Evolutionary conservation across 2,113 vertebrate species (phyloP), one percentile per base, ranked within the genome.

Genomic region (Sitta europaea): DNA sequence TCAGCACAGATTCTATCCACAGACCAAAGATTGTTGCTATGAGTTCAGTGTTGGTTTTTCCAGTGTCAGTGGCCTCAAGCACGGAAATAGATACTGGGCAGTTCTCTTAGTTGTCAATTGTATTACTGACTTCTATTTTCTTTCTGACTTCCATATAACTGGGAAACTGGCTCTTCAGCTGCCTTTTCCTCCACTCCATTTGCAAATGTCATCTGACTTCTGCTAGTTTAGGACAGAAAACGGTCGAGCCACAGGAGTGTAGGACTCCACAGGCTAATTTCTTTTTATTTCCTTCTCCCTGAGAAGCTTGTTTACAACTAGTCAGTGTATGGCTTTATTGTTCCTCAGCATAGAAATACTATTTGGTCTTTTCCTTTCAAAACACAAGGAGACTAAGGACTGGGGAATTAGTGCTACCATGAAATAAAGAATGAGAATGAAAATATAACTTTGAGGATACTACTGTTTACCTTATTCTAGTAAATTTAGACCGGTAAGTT

Each of bases 251-350:
- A 59, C 35, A 48, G 23, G 13, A 81, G 27, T 8, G 7, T 16
- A 75, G 31, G 55, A 81, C n/a, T 87, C 53, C 65, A 81, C 13
- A 40, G 40, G 40, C 8, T 86, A 48, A 74, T 74, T 80, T 80
- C 2, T 57, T 91, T 80, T 92, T 77, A 87, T 85, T 87, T 93
- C 10, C 45, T 90, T 77, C 70, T 79, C 53, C 40, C 35, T 36
- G 24, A 57, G 45, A 61, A 75, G 14, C 9, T 78, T 81, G 13
- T 88, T 95, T 89, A 78, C 29, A 75, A 40, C n/a, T 67, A 45
- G 20, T 18, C 5, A 0, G 0, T 68, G 28, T 22, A 57, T n/a
- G 11, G 35, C 33, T 76, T 45, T 65, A 42, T 57, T 1, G 2
- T 72, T 31, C 31, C 58, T 85, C 66, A 92, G 28, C 16, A 28